Percentiles rank a stretch among this genome's conserved stretches.
Evolutionary conservation across 2,888 invertebrate species (phyloP).

Genomic region (Atherix ibis): DNA sequence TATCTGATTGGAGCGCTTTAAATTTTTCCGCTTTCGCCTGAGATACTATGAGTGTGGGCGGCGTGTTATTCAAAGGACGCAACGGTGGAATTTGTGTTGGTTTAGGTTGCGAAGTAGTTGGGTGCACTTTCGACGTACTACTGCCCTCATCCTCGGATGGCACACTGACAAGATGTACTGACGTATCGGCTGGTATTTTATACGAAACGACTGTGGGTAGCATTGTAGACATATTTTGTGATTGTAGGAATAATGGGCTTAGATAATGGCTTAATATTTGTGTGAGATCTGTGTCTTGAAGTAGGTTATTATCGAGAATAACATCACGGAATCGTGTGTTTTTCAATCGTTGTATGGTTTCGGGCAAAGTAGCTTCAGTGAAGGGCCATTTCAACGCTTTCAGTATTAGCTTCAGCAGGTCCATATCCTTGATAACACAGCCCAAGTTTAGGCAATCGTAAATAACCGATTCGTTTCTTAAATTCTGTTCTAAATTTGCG

Average conservation of each 20-base stretch:
- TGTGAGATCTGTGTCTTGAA: conserved; percentile 29
- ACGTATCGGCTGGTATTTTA: conserved; percentile 29
- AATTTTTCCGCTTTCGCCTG: no score
- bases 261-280: conserved; percentile 28
- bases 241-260: conserved; percentile 10
- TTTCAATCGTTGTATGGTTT: conserved; percentile 25
- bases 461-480: neutral
- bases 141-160: conserved; percentile 18
- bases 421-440: conserved; percentile 28
- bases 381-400: conserved; percentile 31
- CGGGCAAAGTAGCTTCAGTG: conserved; percentile 20
- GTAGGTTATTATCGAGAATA: conserved; percentile 26
- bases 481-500: neutral
- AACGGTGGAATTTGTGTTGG: neutral
- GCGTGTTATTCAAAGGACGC: neutral
- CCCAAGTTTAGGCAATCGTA: conserved; percentile 24
- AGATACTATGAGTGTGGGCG: no score
- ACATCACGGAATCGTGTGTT: conserved; percentile 26
- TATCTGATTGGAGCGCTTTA: no score
- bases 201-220: conserved; percentile 23
- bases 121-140: neutral
- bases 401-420: conserved; percentile 28
- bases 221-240: conserved; percentile 5
- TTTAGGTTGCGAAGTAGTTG: neutral
- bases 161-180: conserved; percentile 28